Base-by-base conservation (phyloP, 2,113 vertebrate genomes). In the Pedetes capensis region DNA sequence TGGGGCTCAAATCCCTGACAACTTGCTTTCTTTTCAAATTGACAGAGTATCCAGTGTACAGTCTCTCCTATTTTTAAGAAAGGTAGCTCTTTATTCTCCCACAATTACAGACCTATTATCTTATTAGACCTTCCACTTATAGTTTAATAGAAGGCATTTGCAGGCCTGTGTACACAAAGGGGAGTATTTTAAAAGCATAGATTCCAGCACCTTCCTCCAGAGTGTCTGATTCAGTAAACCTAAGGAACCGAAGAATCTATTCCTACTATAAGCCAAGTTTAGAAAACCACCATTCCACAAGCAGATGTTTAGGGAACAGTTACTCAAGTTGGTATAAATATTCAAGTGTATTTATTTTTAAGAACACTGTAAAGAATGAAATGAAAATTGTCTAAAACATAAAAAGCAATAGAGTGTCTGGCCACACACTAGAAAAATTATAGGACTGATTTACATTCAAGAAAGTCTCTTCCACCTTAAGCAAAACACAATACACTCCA, bases 321-420 rank as follows among this genome's bases (percentile, higher is more conserved):
- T 92, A 95, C 23, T 87, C 61, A 81, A 59, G 44, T 88, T 83
- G 51, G 42, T 78, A 87, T 71, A 68, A 83, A 95, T 32, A 74
- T 39, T 90, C 37, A 85, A 85, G 86, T 3, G 9, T 68, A 82
- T 13, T 92, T 89, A 91, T 44, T 91, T 85, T 57, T 47, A 86
- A 91, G 89, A 94, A 66, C 34, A 88, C 37, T 34, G 83, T 29
- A 88, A 95, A 93, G 55, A 74, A 82, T 44, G 5, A 96, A 95
- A 95, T 93, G 49, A 87, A 94, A 95, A 95, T n/a, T 47, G 32
- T 25, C 66, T n/a, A 85, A 92, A 94, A 94, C 32, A 84, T 49
- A 87, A 95, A 95, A 92, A 90, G 53, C 59, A 95, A 95, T 3
- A 81, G 59, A 20, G 29, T 74, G 57, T 90, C 16, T 84, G 66